Conservation (phyloP, 2,888 invertebrate species). For the Yponomeuta sedellus region DNA sequence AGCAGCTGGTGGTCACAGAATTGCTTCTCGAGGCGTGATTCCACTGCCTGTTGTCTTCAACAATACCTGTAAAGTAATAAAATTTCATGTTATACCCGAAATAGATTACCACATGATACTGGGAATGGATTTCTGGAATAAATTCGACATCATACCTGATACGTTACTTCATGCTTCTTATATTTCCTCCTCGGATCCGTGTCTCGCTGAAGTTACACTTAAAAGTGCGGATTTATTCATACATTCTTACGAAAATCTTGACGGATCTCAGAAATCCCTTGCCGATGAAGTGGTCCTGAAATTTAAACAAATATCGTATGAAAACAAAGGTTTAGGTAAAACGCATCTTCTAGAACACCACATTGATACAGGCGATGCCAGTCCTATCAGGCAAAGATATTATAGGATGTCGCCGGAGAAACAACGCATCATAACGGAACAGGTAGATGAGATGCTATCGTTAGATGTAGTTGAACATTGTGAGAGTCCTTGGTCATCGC, state of each 20-base stretch:
- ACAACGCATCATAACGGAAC: slow-evolving; percentile 15
- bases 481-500: slow-evolving; percentile 19
- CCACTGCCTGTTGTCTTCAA: slow-evolving; percentile 22
- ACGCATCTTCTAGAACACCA: slow-evolving; percentile 25
- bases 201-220: neutral
- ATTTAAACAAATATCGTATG: slow-evolving; percentile 22
- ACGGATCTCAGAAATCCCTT: slow-evolving; percentile 13
- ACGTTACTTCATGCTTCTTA: neutral
- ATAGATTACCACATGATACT: slow-evolving; percentile 20
- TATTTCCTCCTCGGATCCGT: neutral
- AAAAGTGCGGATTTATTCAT: slow-evolving; percentile 3
- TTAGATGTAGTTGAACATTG: slow-evolving; percentile 17
- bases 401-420: slow-evolving; percentile 25
- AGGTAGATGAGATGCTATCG: neutral
- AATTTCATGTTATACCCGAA: slow-evolving; percentile 21
- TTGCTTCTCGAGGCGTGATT: no score
- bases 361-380: slow-evolving; percentile 27
- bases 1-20: slow-evolving; percentile 19
- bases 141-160: slow-evolving; percentile 22
- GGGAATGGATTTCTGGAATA: slow-evolving; percentile 25
- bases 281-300: slow-evolving; percentile 20
- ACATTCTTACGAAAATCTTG: slow-evolving; percentile 16
- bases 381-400: slow-evolving; percentile 26
- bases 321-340: slow-evolving; percentile 23
- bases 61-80: slow-evolving; percentile 18